Evolutionary conservation across 2,888 invertebrate species (phyloP), one percentile per base, ranked within the genome.

Genomic region (Epirrhoe alternata): DNA sequence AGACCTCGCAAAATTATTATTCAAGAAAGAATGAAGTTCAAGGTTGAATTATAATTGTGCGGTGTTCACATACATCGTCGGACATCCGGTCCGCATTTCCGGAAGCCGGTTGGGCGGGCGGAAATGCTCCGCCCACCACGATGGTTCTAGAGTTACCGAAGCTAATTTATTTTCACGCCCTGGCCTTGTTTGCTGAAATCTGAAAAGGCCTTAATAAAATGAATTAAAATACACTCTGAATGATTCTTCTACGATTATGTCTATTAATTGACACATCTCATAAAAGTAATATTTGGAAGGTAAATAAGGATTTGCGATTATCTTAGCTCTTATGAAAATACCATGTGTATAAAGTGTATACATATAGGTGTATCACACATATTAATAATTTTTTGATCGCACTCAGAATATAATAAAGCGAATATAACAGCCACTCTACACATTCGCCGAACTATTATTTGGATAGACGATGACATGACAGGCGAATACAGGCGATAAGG

Each of bases 51-150:
- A 73, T 76, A 77, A 81, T 77, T 74, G 76, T 74, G 77, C 72
- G 71, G 74, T 63, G 72, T 76, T 84, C 79, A 24, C 24, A 81
- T 80, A 84, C 79, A 80, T 76, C 72, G 78, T 78, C 89, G 89
- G 87, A 88, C 53, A 73, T 90, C 89, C 90, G 90, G 82, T 76
- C 82, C 81, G 80, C 81, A 82, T 86, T 89, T 81, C 83, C 85
- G 72, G 35, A 69, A 72, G 73, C 55, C 81, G 78, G 77, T 80
- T 77, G 72, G 74, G 77, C 77, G 77, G 80, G 79, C 69, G 75
- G 71, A 58, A 72, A 62, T 70, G 74, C 72, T 74, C 75, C 73
- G 73, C 74, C 76, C 68, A 68, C 67, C 67, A 61, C 51, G 24
- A 60, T 66, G 61, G 70, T 65, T 53, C 35, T 50, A n/a, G 57